phyloP scores from a whole-genome alignment of 2,113 vertebrate species.

The Dasyprocta punctata region DNA sequence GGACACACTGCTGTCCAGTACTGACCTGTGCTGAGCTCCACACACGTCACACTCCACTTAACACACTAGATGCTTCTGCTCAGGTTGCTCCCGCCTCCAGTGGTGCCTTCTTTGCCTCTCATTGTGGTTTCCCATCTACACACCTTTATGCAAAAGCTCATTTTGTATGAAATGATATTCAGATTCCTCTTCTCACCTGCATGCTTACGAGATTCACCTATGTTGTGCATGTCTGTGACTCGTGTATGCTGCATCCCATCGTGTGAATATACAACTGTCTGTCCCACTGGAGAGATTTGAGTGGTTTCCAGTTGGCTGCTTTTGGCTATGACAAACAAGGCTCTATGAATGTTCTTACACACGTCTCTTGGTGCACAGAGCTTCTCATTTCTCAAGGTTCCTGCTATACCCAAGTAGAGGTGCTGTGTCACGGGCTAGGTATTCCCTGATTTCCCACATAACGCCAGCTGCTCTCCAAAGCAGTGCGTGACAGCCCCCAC shows the following conservation, averaged over 20 bases:
- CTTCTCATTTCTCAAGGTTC: background rate
- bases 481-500: background rate
- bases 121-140: background rate
- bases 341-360: background rate
- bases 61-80: background rate
- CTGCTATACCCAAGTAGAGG: background rate
- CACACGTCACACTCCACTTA: background rate
- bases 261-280: background rate
- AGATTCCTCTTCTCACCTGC: background rate
- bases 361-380: background rate
- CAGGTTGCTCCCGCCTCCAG: background rate
- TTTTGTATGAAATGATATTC: background rate
- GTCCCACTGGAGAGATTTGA: background rate
- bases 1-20: background rate
- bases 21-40: background rate
- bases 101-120: background rate
- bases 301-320: too few relatives aligned
- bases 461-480: background rate
- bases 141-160: background rate
- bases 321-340: background rate
- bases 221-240: background rate
- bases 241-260: background rate
- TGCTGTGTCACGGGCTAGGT: background rate
- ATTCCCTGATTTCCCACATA: background rate
- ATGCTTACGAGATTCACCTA: background rate